These are phyloP conservation scores for Ctenosaura bakeri DNA, from an alignment of 2,797 vertebrate genomes.

Conservation along the genomic window DNA sequence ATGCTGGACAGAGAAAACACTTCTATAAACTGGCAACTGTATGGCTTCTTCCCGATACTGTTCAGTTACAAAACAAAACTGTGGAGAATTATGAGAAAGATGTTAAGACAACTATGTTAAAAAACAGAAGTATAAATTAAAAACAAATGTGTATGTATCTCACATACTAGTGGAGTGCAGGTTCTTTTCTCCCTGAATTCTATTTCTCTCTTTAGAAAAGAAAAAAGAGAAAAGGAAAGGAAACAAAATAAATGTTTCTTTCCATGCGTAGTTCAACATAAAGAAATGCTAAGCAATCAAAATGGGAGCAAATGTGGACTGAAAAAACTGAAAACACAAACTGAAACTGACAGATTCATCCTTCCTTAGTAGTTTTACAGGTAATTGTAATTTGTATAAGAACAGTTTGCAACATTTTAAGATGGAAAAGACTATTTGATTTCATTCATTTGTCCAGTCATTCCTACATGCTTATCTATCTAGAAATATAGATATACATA, in stretches of 20 bases:
- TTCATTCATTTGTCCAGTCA: neutral
- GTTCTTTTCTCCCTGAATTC: neutral
- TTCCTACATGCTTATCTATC: neutral
- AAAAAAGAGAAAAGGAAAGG: too few species aligned
- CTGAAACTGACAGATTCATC: neutral
- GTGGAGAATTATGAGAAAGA: neutral
- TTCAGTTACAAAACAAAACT: conserved; percentile 10
- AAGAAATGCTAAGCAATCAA: too few species aligned
- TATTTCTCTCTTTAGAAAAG: neutral
- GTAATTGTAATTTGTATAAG: neutral
- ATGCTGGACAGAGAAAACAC: conserved; percentile 6
- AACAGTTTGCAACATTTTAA: neutral
- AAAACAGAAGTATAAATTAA: neutral
- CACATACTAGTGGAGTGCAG: neutral
- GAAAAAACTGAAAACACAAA: neutral
- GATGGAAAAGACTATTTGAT: neutral
- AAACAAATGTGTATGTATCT: neutral
- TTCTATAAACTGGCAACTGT: conserved; percentile 8
- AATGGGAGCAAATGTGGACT: neutral
- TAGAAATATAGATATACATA: too few species aligned
- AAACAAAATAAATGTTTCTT: too few species aligned
- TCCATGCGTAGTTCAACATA: too few species aligned
- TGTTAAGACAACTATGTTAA: conserved; percentile 3
- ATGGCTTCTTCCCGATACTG: conserved; percentile 5
- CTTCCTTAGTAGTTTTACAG: neutral